A percentile compares a stretch with the other conserved stretches of the same genome.
phyloP scores from a whole-genome alignment of 2,797 vertebrate species.

The Trachurus trachurus region DNA sequence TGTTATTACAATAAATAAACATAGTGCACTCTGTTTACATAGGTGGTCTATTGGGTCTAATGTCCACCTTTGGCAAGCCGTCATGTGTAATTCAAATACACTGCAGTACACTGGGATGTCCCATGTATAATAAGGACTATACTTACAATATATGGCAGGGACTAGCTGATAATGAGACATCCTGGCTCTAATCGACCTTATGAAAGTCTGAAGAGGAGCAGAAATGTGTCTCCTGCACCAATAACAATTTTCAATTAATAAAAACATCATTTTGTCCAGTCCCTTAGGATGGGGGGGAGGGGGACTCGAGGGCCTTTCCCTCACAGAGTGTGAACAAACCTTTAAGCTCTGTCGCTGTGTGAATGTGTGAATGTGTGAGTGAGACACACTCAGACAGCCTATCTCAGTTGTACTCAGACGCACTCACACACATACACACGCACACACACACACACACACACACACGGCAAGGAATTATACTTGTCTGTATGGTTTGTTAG shows the following conservation, averaged over 20 bases:
- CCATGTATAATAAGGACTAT: constrained; percentile 62
- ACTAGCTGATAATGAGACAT: constrained; percentile 74
- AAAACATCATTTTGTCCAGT: constrained; percentile 91
- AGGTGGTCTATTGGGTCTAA: constrained; percentile 54
- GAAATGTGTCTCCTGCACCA: constrained; percentile 87
- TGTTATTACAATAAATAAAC: constrained; percentile 63
- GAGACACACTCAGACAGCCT: constrained; percentile 38
- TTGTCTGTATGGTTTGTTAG: constrained; percentile 99
- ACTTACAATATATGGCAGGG: constrained; percentile 61
- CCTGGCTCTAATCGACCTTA: constrained; percentile 76
- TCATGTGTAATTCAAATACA: constrained; percentile 34
- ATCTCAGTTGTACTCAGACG: constrained; percentile 35
- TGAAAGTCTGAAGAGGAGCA: constrained; percentile 87
- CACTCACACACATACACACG: constrained; percentile 9
- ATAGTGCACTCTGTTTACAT: constrained; percentile 39
- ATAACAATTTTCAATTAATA: constrained; percentile 97
- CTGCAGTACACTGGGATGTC: constrained; percentile 33
- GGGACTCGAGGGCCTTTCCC: constrained; percentile 91
- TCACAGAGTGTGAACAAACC: constrained; percentile 86
- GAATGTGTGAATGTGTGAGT: constrained; percentile 18
- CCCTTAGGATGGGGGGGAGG: constrained; percentile 89
- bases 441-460: constrained; percentile 24
- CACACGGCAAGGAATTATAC: constrained; percentile 70
- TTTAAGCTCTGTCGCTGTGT: constrained; percentile 43
- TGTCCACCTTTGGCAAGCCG: constrained; percentile 46